Base-by-base conservation (phyloP, 92 coral and sea anemone species). In the Paramuricea clavata region DNA sequence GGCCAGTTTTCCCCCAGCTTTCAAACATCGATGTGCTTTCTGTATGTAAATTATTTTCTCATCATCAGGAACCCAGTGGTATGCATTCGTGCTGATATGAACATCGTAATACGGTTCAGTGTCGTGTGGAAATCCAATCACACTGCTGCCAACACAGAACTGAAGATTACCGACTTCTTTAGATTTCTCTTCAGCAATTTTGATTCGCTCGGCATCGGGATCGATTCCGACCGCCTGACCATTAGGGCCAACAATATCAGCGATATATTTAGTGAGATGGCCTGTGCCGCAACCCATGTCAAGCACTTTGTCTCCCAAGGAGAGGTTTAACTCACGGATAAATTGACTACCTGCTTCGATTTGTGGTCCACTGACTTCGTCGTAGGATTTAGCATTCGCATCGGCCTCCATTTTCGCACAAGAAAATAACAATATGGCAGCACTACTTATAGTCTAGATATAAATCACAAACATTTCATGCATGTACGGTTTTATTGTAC, bases 201-300 rank as follows among this genome's bases (percentile, higher is more conserved):
- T 28, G 39, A 65, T 65, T 65, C 72, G 12, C n/a, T 28, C 39
- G 16, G 16, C 72, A 19, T 65, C 72, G 5, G 72, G 72, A 19
- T 65, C 72, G 17, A 65, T 19, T 28, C 41, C 72, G 6, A 32
- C 42, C 3, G 17, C 72, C 11, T 5, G n/a, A 26, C 72, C 17
- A 22, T 54, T 25, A n/a, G 62, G 62, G 62, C 62, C 62, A 0
- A 65, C 72, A 19, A 65, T 65, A 13, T 65, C 72, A 28, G 72
- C 72, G 0, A 65, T 65, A 33, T 65, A 65, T 30, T 65, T 65
- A 2, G 41, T 65, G 19, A 65, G 8, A 6, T 65, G 13, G 11
- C 72, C 72, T 0, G 72, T 65, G 28, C 72, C 72, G 9, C 72
- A 65, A 32, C 72, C 72, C 39, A 65, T 65, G 13, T 65, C 72